phyloP scores from a whole-genome alignment of 2,888 invertebrate species.

The Phrixothrix hirtus region DNA sequence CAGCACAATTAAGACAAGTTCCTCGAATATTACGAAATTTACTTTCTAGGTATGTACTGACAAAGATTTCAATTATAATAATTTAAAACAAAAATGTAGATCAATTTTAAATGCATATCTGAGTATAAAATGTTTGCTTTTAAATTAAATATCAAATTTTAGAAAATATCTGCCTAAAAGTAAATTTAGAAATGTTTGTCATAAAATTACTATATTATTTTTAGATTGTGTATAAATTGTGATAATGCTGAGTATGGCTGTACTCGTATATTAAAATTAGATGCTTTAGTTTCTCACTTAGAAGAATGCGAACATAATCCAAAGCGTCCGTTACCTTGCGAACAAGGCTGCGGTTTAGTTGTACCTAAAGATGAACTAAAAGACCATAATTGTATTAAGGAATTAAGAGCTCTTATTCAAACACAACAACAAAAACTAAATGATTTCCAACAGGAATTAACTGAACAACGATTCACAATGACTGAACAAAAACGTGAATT shows the following conservation, averaged over 20 bases:
- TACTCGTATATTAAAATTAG: constrained; percentile 81
- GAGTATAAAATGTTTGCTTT: too few relatives aligned
- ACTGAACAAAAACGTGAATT: constrained; percentile 89
- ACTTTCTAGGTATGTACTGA: constrained; percentile 75
- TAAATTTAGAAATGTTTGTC: too few relatives aligned
- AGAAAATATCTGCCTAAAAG: too few relatives aligned
- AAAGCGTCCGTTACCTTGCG: constrained; percentile 90
- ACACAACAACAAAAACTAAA: constrained; percentile 85
- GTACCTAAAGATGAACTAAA: constrained; percentile 94
- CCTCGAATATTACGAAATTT: constrained; percentile 92
- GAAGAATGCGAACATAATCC: constrained; percentile 94
- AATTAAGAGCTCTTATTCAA: constrained; percentile 80
- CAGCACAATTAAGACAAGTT: constrained; percentile 87
- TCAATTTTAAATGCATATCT: too few relatives aligned
- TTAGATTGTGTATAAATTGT: constrained; percentile 84
- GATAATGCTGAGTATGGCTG: constrained; percentile 91
- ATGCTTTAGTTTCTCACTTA: constrained; percentile 80
- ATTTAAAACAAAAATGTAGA: too few relatives aligned
- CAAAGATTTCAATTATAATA: too few relatives aligned
- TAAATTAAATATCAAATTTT: too few relatives aligned
- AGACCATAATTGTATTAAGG: constrained; percentile 92
- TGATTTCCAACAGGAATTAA: constrained; percentile 84
- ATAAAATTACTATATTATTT: too few relatives aligned
- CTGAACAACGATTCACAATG: constrained; percentile 83
- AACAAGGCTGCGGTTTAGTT: constrained; percentile 90